phyloP scores from a whole-genome alignment of 2,797 vertebrate genomes.

The Corythornis leucogaster region DNA sequence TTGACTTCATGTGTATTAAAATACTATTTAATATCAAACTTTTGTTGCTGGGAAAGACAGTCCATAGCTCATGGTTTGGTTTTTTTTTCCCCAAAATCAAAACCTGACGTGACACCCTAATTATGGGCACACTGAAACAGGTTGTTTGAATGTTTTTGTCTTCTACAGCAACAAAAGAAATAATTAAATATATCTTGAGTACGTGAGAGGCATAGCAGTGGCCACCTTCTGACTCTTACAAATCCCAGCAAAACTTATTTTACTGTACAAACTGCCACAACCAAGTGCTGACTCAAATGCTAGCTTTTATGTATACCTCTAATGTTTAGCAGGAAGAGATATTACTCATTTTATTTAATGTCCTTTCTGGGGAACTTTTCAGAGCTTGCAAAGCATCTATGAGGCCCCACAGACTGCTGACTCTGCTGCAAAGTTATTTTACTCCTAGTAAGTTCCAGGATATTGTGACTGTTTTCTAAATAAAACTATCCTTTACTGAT shows the following conservation, averaged over 20 bases:
- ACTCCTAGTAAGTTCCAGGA: constrained; percentile 9
- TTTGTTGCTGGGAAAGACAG: neutral
- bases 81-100: neutral
- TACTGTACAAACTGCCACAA: constrained; percentile 13
- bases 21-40: neutral
- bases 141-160: neutral
- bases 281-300: constrained; percentile 36
- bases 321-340: constrained; percentile 47
- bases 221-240: neutral
- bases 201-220: neutral
- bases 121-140: neutral
- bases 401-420: constrained; percentile 32
- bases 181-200: neutral
- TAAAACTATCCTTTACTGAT: neutral
- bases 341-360: constrained; percentile 25
- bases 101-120: neutral
- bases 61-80: too few species aligned
- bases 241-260: constrained; percentile 23
- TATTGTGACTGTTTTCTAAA: constrained; percentile 38
- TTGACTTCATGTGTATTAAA: neutral
- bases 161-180: neutral
- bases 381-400: neutral
- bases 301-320: constrained; percentile 19
- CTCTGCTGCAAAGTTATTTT: constrained; percentile 30
- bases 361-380: constrained; percentile 25